phyloP scores from a whole-genome alignment of 1,140 invertebrate genomes.

The Cyclina sinensis region DNA sequence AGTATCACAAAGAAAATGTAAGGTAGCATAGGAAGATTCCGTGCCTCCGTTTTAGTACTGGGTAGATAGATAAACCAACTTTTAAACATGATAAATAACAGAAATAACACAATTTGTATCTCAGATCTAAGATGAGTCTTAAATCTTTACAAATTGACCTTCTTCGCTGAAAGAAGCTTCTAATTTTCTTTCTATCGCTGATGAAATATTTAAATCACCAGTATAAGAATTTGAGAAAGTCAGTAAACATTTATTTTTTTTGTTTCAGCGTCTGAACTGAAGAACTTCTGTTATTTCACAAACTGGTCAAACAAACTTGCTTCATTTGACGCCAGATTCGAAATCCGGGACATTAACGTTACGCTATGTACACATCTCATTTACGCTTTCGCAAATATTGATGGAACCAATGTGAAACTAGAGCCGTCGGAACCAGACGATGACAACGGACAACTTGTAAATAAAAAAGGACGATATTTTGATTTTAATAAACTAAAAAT shows the following conservation, averaged over 20 bases:
- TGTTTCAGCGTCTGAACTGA: conserved; percentile 18
- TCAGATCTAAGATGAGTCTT: too few relatives aligned
- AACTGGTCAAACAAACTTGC: conserved; percentile 97
- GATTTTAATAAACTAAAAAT: conserved; percentile 92
- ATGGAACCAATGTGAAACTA: conserved; percentile 82
- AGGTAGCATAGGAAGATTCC: too few relatives aligned
- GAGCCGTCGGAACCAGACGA: conserved; percentile 68
- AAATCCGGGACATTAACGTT: conserved; percentile 95
- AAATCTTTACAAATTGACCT: too few relatives aligned
- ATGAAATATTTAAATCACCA: too few relatives aligned
- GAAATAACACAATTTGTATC: too few relatives aligned
- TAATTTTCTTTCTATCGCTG: too few relatives aligned
- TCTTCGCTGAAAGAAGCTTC: too few relatives aligned
- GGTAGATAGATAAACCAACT: too few relatives aligned
- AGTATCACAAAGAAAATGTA: too few relatives aligned
- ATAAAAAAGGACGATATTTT: conserved; percentile 56
- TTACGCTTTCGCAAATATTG: conserved; percentile 94
- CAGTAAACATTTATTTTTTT: background rate
- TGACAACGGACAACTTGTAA: conserved; percentile 66
- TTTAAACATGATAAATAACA: too few relatives aligned
- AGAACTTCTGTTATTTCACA: conserved; percentile 93
- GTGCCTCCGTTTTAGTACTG: too few relatives aligned
- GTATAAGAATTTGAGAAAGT: too few relatives aligned
- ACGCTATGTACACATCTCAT: conserved; percentile 96
- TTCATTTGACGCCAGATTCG: conserved; percentile 92